Conservation (phyloP, 2,888 invertebrate species). For the Dichetophora obliterata region DNA sequence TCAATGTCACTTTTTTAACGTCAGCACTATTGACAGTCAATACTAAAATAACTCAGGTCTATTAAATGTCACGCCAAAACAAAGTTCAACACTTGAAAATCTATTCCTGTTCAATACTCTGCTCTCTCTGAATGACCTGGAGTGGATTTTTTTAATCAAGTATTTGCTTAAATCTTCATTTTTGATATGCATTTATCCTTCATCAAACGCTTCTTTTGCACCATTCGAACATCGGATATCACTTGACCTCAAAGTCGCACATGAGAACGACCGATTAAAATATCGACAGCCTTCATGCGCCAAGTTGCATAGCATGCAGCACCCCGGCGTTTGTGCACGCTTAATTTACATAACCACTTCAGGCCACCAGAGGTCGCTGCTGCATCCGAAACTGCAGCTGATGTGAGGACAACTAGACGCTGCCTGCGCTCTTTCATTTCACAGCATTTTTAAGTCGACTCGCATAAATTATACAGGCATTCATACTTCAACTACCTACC, state of each 20-base stretch:
- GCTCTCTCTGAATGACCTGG: not conserved
- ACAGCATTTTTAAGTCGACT: not conserved
- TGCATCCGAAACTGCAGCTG: not conserved
- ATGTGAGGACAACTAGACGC: not conserved
- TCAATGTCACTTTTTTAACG: not conserved
- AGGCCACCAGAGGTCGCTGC: not conserved
- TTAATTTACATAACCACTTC: conserved; percentile 3
- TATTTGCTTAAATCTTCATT: conserved; percentile 11
- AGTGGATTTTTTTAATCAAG: not conserved
- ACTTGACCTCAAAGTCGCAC: conserved; percentile 19
- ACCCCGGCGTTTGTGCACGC: not conserved
- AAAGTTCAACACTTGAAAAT: no score
- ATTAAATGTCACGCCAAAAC: no score
- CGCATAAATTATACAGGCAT: not conserved
- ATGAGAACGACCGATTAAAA: not conserved
- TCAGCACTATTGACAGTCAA: not conserved
- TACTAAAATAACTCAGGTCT: not conserved
- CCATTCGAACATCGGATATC: conserved; percentile 11
- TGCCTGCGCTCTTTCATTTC: not conserved
- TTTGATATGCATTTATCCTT: not conserved
- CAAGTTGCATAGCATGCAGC: not conserved
- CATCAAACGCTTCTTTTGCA: not conserved
- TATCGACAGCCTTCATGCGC: not conserved
- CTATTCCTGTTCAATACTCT: not conserved
- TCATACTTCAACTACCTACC: not conserved